Evolutionary conservation across 2,888 invertebrate genomes (phyloP).

Genomic region (Helobdella robusta): DNA sequence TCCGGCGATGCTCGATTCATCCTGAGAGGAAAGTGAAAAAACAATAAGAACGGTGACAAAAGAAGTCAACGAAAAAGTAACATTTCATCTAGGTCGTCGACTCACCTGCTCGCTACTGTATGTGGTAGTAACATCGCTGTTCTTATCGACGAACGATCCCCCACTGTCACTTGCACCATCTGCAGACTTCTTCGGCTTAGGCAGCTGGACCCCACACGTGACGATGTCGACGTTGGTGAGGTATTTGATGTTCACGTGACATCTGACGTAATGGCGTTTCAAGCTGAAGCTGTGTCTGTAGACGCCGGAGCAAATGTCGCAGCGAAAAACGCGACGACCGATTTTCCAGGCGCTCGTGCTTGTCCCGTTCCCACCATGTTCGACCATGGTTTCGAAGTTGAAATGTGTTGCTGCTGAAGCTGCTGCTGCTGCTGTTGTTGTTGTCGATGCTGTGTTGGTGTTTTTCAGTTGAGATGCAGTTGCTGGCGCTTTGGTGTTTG

Average conservation of each 20-base stretch:
- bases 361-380: conserved; percentile 4
- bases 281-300: conserved; percentile 53
- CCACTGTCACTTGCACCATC: too few species aligned
- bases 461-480: too few species aligned
- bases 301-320: conserved; percentile 52
- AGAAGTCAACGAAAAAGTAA: too few species aligned
- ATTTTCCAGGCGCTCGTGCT: conserved; percentile 1
- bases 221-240: conserved; percentile 49
- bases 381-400: conserved; percentile 17
- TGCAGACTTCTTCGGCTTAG: conserved; percentile 1
- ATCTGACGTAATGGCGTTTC: conserved; percentile 53
- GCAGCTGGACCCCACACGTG: conserved; percentile 44
- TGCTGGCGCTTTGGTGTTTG: too few species aligned
- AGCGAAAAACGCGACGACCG: conserved; percentile 51
- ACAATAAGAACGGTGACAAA: too few species aligned
- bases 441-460: background rate
- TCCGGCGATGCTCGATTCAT: background rate
- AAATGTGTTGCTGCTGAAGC: background rate
- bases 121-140: background rate
- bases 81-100: too few species aligned
- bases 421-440: background rate
- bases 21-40: too few species aligned
- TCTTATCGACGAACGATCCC: background rate
- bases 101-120: too few species aligned
- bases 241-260: conserved; percentile 52